Base-by-base conservation (phyloP, 2,888 invertebrate genomes). In the Ecliptopera silaceata region DNA sequence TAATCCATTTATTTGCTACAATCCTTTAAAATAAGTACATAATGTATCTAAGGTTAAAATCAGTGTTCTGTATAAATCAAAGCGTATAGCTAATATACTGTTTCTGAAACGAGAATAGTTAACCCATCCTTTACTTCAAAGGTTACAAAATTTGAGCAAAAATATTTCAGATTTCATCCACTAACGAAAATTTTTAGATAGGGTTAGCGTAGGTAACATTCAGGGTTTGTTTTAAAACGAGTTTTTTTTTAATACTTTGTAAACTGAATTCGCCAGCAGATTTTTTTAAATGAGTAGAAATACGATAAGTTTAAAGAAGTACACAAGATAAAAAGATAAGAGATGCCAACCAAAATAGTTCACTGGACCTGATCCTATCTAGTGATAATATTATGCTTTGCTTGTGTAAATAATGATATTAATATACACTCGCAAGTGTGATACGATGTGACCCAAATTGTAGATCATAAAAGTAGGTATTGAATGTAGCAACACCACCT, bases 31-130 rank as follows among this genome's bases (percentile, higher is more conserved):
- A 6, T 22, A 22, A 2, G 22, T 22, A 22, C 22, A 22, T 22
- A 4, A 22, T 2, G 22, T 22, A 4, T 1, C 22, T 22, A 34
- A 36, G n/a, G n/a, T n/a, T n/a, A n/a, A n/a, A n/a, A n/a, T n/a
- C n/a, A n/a, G n/a, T n/a, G n/a, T n/a, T n/a, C n/a, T n/a, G n/a
- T n/a, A n/a, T n/a, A n/a, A n/a, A n/a, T n/a, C n/a, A n/a, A n/a
- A n/a, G n/a, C n/a, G n/a, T n/a, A n/a, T n/a, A n/a, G n/a, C n/a
- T n/a, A n/a, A 36, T 62, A 67, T 59, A 65, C 64, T 47, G 51
- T 60, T 68, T 64, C 59, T 53, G 57, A 66, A 66, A 70, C 60
- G 68, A 71, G 71, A 72, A 2, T 66, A 62, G 64, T 34, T 44
- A 62, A 59, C 44, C 47, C 50, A 61, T 67, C 60, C 64, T 68